phyloP scores from a whole-genome alignment of 1,140 invertebrate species.

The Tetramorium alpestre region DNA sequence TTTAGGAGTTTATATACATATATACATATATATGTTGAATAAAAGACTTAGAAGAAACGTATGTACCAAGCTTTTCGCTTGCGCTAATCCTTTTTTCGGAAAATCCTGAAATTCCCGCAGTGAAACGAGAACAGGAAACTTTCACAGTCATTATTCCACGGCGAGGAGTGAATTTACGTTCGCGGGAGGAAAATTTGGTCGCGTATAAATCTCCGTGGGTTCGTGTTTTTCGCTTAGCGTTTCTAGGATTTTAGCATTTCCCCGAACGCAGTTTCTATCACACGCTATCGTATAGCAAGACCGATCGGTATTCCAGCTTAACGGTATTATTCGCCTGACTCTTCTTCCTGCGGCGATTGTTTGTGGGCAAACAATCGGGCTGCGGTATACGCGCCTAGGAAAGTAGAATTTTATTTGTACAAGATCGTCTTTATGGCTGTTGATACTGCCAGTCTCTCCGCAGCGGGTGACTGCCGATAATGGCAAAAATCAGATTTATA shows the following conservation, averaged over 20 bases:
- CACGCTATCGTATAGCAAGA: not conserved
- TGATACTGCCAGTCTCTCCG: constrained; percentile 52
- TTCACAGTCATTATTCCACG: constrained; percentile 52
- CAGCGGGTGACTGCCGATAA: constrained; percentile 16
- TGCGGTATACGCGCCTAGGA: constrained; percentile 51
- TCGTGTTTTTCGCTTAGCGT: constrained; percentile 33
- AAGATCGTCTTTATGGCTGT: constrained; percentile 25
- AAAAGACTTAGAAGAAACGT: constrained; percentile 43
- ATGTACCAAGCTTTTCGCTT: constrained; percentile 3
- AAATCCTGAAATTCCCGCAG: constrained; percentile 52
- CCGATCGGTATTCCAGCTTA: constrained; percentile 58
- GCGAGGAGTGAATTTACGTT: constrained; percentile 55
- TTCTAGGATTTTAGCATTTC: constrained; percentile 36
- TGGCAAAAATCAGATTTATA: constrained; percentile 59
- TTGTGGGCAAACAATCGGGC: constrained; percentile 64
- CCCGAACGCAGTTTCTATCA: constrained; percentile 18
- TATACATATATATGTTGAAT: constrained; percentile 2
- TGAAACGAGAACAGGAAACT: constrained; percentile 44
- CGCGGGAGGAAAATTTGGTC: constrained; percentile 52
- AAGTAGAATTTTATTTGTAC: constrained; percentile 48
- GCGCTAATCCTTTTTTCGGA: constrained; percentile 29
- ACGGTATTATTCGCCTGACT: constrained; percentile 59
- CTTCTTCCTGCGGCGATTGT: constrained; percentile 56
- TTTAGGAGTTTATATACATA: not conserved
- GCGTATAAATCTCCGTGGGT: constrained; percentile 43